Conservation (phyloP, 2,888 invertebrate species). For the Hedya salicella region DNA sequence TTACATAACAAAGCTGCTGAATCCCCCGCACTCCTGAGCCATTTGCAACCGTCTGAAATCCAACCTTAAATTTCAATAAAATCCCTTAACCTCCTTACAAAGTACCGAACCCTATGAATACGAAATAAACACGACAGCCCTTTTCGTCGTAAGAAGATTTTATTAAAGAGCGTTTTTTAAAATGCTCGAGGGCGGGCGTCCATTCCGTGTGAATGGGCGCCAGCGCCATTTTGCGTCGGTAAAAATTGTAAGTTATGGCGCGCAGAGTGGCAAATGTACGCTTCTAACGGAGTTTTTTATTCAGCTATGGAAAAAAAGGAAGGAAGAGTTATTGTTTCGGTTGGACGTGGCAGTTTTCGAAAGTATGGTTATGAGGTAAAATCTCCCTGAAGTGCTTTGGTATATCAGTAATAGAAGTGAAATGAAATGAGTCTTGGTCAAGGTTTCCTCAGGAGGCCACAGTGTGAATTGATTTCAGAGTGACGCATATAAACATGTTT, state of each 20-base stretch:
- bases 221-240: conserved; percentile 40
- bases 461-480: too few species aligned
- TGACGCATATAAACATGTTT: too few species aligned
- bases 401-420: too few species aligned
- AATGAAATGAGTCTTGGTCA: too few species aligned
- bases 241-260: conserved; percentile 49
- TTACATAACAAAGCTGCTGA: conserved; percentile 1
- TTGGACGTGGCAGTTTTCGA: not conserved
- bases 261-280: conserved; percentile 34
- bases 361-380: not conserved
- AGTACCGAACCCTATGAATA: conserved; percentile 46
- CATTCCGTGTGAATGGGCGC: conserved; percentile 43
- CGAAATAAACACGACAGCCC: conserved; percentile 46
- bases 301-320: conserved; percentile 15
- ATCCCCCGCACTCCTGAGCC: not conserved
- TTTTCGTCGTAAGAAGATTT: conserved; percentile 46
- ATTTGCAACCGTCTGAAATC: conserved; percentile 1
- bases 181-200: conserved; percentile 28
- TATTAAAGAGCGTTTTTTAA: conserved; percentile 45
- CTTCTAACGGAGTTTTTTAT: conserved; percentile 25
- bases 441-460: too few species aligned
- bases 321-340: conserved; percentile 19
- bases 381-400: not conserved
- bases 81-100: conserved; percentile 40
- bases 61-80: conserved; percentile 42